Evolutionary conservation across 2,888 invertebrate genomes (phyloP).

Genomic region (Gymnosoma rotundatum): DNA sequence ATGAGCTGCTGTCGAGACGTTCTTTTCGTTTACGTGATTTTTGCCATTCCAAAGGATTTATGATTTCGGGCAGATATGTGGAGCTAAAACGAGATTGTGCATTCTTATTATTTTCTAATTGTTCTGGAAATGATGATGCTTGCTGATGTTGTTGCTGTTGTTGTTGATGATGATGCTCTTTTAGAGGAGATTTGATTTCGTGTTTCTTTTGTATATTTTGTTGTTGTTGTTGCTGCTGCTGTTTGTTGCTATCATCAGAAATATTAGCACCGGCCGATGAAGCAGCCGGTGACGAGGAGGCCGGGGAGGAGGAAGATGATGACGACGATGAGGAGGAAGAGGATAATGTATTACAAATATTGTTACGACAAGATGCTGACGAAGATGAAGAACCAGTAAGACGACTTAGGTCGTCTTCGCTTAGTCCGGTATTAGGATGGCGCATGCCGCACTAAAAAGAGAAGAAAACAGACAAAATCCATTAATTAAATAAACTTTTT

Average conservation of each 20-base stretch:
- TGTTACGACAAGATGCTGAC: slow-evolving; percentile 74
- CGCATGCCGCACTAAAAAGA: slow-evolving; percentile 82
- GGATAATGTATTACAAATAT: slow-evolving; percentile 69
- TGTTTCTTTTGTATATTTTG: slow-evolving; percentile 62
- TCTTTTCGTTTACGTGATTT: slow-evolving; percentile 85
- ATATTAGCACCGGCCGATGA: slow-evolving; percentile 70
- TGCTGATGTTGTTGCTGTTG: slow-evolving; percentile 62
- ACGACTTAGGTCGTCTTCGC: slow-evolving; percentile 83
- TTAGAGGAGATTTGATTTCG: slow-evolving; percentile 61
- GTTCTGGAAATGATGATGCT: slow-evolving; percentile 60
- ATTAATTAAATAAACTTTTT: background rate
- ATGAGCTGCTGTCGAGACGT: slow-evolving; percentile 85
- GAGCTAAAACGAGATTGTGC: slow-evolving; percentile 77
- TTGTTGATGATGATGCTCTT: slow-evolving; percentile 52
- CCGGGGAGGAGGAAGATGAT: slow-evolving; percentile 75
- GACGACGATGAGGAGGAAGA: slow-evolving; percentile 74
- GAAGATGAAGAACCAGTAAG: slow-evolving; percentile 82
- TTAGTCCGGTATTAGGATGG: slow-evolving; percentile 83
- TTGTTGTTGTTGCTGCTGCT: slow-evolving; percentile 57
- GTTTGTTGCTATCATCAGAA: slow-evolving; percentile 68
- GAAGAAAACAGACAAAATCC: slow-evolving; percentile 20
- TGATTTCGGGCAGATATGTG: slow-evolving; percentile 82
- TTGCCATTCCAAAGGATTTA: slow-evolving; percentile 82
- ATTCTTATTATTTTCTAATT: slow-evolving; percentile 68
- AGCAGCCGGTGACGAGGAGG: slow-evolving; percentile 73